Conservation (phyloP, 2,888 invertebrate genomes). For the Rhyacophila evoluta region DNA sequence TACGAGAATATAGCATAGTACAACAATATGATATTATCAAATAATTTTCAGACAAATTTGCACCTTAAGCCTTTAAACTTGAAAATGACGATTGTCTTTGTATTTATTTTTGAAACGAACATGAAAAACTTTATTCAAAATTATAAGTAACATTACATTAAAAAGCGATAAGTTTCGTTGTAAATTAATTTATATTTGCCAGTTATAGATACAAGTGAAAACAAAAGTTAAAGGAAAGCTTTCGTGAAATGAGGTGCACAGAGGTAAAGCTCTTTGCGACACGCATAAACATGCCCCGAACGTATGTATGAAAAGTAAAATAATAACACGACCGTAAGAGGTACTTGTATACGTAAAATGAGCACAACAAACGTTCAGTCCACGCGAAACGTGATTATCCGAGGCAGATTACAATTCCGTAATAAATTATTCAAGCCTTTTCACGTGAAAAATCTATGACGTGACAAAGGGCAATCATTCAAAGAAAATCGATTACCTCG, state of each 20-base stretch:
- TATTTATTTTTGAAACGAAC: too few species aligned
- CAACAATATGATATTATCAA: too few species aligned
- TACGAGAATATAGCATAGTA: too few species aligned
- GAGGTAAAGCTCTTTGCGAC: not conserved
- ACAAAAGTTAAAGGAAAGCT: too few species aligned
- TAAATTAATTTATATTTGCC: too few species aligned
- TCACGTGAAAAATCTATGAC: not conserved
- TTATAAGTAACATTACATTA: too few species aligned
- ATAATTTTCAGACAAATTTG: too few species aligned
- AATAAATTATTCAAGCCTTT: constrained; percentile 27
- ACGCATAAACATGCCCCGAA: constrained; percentile 6
- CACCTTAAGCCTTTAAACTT: too few species aligned
- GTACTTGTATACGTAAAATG: not conserved
- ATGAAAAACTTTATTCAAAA: too few species aligned
- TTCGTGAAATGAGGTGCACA: not conserved
- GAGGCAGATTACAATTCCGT: not conserved
- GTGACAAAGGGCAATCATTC: not conserved
- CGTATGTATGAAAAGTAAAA: constrained; percentile 5
- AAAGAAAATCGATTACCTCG: not conserved
- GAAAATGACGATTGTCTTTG: too few species aligned
- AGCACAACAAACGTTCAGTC: not conserved
- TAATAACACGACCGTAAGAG: not conserved
- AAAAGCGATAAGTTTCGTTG: too few species aligned
- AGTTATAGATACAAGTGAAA: too few species aligned
- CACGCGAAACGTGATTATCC: constrained; percentile 28